A percentile compares a stretch with the other conserved stretches of the same genome.
These are phyloP conservation scores for Ceratoteleas bidentatus DNA, from an alignment of 1,140 invertebrate genomes.

Conservation along the genomic window DNA sequence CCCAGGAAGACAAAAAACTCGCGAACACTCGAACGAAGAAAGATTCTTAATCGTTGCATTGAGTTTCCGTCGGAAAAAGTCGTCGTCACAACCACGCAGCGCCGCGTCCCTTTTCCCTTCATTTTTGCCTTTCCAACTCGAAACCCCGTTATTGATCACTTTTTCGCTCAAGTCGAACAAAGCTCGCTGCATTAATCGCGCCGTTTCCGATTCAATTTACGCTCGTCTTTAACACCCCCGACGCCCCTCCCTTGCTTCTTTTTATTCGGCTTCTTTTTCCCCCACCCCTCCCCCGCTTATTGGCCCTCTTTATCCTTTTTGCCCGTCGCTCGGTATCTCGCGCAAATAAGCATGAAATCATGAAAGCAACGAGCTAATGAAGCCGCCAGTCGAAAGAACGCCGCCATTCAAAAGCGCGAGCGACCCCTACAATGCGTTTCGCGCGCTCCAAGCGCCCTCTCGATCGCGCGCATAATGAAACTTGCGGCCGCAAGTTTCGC, in stretches of 20 bases:
- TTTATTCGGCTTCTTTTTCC: constrained; percentile 37
- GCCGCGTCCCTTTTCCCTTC: constrained; percentile 3
- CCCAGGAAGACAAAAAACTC: no score
- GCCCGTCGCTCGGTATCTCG: constrained; percentile 35
- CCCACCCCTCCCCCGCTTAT: constrained; percentile 34
- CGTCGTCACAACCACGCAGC: no score
- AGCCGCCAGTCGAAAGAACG: constrained; percentile 55
- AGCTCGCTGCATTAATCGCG: constrained; percentile 67
- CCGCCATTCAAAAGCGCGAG: constrained; percentile 35
- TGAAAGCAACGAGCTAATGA: constrained; percentile 70
- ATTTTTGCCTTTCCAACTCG: constrained; percentile 31
- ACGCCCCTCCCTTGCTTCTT: constrained; percentile 31
- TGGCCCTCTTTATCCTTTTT: constrained; percentile 60
- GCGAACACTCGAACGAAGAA: no score
- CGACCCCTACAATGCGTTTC: constrained; percentile 46
- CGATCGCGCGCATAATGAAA: constrained; percentile 21
- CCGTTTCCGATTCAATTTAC: constrained; percentile 71
- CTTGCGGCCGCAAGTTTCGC: neutral
- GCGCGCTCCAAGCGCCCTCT: constrained; percentile 21
- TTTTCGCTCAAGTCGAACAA: constrained; percentile 67
- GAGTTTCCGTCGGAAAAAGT: no score
- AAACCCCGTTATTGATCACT: constrained; percentile 47
- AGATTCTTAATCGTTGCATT: no score
- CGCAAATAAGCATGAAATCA: constrained; percentile 65
- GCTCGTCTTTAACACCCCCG: constrained; percentile 53